Percentiles rank a stretch among this genome's conserved stretches.
Conservation (phyloP, 1,140 invertebrate genomes). For the Drosophila watanabei region DNA sequence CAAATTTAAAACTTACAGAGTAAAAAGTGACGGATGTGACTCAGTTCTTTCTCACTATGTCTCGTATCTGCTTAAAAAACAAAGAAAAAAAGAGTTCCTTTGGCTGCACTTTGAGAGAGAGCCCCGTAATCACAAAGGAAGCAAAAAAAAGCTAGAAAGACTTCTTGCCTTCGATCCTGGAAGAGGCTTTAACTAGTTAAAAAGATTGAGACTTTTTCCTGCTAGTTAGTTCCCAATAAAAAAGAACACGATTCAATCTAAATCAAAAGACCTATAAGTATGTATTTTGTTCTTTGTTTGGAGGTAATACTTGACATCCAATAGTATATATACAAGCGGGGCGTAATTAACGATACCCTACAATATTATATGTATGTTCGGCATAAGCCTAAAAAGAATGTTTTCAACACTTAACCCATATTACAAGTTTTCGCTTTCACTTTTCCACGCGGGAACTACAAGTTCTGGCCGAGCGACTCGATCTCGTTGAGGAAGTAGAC, state of each 20-base stretch:
- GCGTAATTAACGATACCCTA: constrained; percentile 29
- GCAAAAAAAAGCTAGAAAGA: no score
- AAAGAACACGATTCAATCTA: constrained; percentile 12
- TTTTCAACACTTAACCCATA: constrained; percentile 52
- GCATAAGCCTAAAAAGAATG: constrained; percentile 70
- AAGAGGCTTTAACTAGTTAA: no score
- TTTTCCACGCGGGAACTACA: constrained; percentile 83
- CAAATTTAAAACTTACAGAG: background rate
- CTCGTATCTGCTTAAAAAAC: no score
- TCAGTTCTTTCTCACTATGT: no score
- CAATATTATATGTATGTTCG: constrained; percentile 34
- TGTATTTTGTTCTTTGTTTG: constrained; percentile 36
- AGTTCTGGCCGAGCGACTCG: constrained; percentile 91
- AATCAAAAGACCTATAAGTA: constrained; percentile 38
- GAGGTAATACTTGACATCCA: constrained; percentile 44
- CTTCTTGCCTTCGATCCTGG: no score
- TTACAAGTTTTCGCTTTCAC: constrained; percentile 7
- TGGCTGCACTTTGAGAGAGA: no score
- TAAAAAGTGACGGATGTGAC: background rate
- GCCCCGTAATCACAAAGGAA: no score
- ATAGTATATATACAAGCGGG: constrained; percentile 26
- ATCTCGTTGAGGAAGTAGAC: constrained; percentile 95
- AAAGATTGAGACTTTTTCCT: no score
- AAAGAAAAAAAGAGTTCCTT: no score
- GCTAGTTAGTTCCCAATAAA: background rate